These are phyloP conservation scores for Orthonevra nobilis DNA, from an alignment of 2,888 invertebrate genomes.

Conservation along the genomic window DNA sequence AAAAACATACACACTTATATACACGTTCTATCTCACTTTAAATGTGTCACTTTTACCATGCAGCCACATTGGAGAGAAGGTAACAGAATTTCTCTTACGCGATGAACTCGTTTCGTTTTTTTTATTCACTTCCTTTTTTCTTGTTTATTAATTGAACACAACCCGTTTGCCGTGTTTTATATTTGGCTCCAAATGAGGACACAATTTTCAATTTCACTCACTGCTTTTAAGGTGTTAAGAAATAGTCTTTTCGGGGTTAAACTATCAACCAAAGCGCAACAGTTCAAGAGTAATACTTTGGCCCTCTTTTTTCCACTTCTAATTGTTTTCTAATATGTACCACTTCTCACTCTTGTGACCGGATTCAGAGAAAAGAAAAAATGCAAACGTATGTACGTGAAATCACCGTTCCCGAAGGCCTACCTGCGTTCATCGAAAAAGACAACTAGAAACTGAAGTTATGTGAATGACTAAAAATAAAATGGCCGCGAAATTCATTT, in stretches of 20 bases:
- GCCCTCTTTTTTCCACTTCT: constrained; percentile 29
- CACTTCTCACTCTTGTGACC: constrained; percentile 43
- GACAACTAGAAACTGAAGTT: constrained; percentile 52
- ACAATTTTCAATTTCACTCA: neutral
- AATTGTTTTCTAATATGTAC: neutral
- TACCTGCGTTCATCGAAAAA: constrained; percentile 22
- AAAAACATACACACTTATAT: constrained; percentile 20
- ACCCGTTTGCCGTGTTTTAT: constrained; percentile 42
- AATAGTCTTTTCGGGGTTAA: constrained; percentile 1
- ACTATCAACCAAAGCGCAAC: constrained; percentile 55
- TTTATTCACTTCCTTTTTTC: constrained; percentile 21
- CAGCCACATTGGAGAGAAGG: constrained; percentile 33
- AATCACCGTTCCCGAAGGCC: neutral
- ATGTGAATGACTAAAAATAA: constrained; percentile 48
- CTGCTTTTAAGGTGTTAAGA: neutral
- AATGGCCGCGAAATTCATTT: constrained; percentile 50
- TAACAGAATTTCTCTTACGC: constrained; percentile 18
- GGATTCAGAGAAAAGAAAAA: constrained; percentile 13
- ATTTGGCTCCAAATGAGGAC: constrained; percentile 5
- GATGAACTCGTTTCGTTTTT: constrained; percentile 43
- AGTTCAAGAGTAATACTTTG: constrained; percentile 39
- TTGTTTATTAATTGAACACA: constrained; percentile 61
- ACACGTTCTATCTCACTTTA: constrained; percentile 46
- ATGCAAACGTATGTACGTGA: constrained; percentile 47
- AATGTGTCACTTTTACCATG: constrained; percentile 44